Base-by-base conservation (phyloP, 2,797 vertebrate species). In the Amphiprion clarkii region DNA sequence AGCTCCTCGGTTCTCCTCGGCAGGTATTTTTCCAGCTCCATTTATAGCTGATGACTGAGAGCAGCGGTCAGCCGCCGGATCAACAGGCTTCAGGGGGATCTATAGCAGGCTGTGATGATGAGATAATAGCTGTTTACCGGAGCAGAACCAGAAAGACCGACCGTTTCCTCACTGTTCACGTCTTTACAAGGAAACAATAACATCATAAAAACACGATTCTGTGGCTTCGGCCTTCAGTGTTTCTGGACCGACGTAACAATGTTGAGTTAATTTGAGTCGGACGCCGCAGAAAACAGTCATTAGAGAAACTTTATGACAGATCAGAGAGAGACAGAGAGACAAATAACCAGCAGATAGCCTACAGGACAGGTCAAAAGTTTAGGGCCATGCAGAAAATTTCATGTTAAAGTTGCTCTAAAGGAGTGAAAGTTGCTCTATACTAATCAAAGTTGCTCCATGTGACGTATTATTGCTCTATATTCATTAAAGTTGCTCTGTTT, bases 61-160 rank as follows among this genome's bases (percentile, higher is more conserved):
- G 42, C 42, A 29, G 31, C n/a, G 88, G 83, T 89, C 21, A 70
- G 68, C 88, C 87, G 0, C 90, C 78, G 88, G 91, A 89, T 89
- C 71, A 93, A 79, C 85, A 71, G 74, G 87, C 77, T 80, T 90
- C 87, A 80, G 42, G 65, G 4, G 52, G 79, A 84, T 81, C 80
- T 81, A 71, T 75, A 80, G 87, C 81, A 87, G 66, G 81, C 82
- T 67, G 71, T 23, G 80, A 42, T 84, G 66, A 90, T 87, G 85
- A 85, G 84, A 83, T 94, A 94, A 93, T 94, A 91, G 87, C 63
- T 94, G 86, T 94, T 94, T 94, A 91, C 91, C 75, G 73, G 82
- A 78, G 86, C 16, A 40, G 63, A 60, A 72, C 82, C 83, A 85
- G 88, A 90, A 84, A 91, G 84, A 90, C 86, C 53, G 33, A 82